These are phyloP conservation scores for Phoxinus dragarum DNA, from an alignment of 2,797 vertebrate species.

Conservation along the genomic window DNA sequence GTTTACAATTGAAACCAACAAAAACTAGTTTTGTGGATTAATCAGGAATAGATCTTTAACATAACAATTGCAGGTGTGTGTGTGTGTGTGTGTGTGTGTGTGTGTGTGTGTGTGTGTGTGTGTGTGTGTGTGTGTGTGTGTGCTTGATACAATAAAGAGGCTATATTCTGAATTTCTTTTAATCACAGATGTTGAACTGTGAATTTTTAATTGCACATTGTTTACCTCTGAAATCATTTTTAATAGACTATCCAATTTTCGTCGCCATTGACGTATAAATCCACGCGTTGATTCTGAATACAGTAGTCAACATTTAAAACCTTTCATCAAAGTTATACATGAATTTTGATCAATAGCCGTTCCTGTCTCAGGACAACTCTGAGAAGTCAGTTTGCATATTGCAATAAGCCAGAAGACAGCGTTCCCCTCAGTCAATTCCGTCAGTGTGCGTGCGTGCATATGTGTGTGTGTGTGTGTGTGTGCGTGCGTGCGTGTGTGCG, in stretches of 20 bases:
- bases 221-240: not conserved
- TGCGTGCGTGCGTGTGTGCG: no score
- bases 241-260: no score
- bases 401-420: not conserved
- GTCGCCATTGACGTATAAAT: not conserved
- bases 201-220: not conserved
- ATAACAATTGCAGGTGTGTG: not conserved
- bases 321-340: no score
- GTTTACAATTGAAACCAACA: not conserved
- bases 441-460: no score
- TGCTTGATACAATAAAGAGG: not conserved
- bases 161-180: not conserved
- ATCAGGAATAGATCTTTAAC: not conserved
- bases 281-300: not conserved
- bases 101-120: no score
- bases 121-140: no score
- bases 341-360: no score
- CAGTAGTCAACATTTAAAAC: no score
- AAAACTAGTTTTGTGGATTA: not conserved
- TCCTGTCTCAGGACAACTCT: no score
- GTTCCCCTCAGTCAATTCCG: no score
- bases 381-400: not conserved
- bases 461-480: no score
- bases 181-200: not conserved
- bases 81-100: no score